phyloP scores from a whole-genome alignment of 2,888 invertebrate species.

The Drosophila multiciliata region DNA sequence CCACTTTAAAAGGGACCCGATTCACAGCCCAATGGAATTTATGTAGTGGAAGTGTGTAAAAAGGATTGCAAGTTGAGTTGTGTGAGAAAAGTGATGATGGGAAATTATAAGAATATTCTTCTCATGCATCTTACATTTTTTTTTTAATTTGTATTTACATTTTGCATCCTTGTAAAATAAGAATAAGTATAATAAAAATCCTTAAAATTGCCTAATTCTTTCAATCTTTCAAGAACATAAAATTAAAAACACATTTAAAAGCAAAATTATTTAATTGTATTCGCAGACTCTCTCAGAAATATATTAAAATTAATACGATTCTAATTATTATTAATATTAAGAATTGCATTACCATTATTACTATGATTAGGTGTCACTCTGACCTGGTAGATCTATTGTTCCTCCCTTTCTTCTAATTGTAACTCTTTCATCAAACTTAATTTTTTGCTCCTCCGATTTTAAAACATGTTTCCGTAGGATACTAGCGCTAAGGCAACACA shows the following conservation, averaged over 20 bases:
- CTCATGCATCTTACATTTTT: background rate
- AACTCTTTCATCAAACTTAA: background rate
- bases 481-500: background rate
- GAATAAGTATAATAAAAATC: background rate
- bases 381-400: no score
- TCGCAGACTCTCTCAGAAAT: background rate
- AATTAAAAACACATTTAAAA: background rate
- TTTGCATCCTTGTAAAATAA: background rate
- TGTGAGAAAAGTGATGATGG: constrained; percentile 56
- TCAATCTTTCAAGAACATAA: background rate
- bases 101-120: background rate
- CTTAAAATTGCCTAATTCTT: background rate
- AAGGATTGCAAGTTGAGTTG: constrained; percentile 39
- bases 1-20: constrained; percentile 43
- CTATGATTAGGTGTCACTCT: no score
- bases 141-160: background rate
- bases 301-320: no score
- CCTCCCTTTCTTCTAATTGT: background rate
- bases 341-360: background rate
- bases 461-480: background rate
- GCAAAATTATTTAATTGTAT: background rate
- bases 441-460: background rate
- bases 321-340: background rate
- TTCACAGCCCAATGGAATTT: constrained; percentile 43
- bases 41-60: constrained; percentile 70